A percentile compares a stretch with the other conserved stretches of the same genome.
phyloP scores from a whole-genome alignment of 1,140 invertebrate species.

The Drosophila gunungcola region DNA sequence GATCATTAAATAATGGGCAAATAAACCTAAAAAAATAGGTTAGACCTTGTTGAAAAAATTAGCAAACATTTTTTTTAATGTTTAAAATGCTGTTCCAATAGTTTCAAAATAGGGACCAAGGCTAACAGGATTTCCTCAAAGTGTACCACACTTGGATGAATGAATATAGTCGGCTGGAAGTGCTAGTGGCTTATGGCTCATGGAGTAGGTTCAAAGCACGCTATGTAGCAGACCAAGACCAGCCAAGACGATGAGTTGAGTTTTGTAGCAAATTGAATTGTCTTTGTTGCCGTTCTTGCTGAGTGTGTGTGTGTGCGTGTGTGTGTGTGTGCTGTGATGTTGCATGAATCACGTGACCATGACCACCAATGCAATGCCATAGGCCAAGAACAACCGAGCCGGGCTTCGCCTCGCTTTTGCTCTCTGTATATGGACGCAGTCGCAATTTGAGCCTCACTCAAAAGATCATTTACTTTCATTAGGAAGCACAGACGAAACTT shows the following conservation, averaged over 20 bases:
- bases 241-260: slow-evolving; percentile 72
- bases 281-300: slow-evolving; percentile 55
- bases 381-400: slow-evolving; percentile 66
- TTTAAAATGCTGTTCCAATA: too few relatives aligned
- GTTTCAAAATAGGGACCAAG: neutral
- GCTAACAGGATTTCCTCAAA: neutral
- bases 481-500: slow-evolving; percentile 55
- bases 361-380: slow-evolving; percentile 71
- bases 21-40: too few relatives aligned
- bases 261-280: slow-evolving; percentile 84
- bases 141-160: slow-evolving; percentile 70
- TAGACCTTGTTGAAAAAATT: too few relatives aligned
- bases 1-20: too few relatives aligned
- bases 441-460: slow-evolving; percentile 79
- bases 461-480: slow-evolving; percentile 83
- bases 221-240: slow-evolving; percentile 77
- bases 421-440: slow-evolving; percentile 68
- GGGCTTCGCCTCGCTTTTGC: slow-evolving; percentile 34
- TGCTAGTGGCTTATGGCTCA: slow-evolving; percentile 40
- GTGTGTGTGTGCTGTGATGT: slow-evolving; percentile 50
- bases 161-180: slow-evolving; percentile 64
- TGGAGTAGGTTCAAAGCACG: slow-evolving; percentile 78
- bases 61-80: too few relatives aligned
- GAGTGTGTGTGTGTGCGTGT: slow-evolving; percentile 3
- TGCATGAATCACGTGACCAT: slow-evolving; percentile 84